phyloP scores from a whole-genome alignment of 2,888 invertebrate genomes.

The Scotopteryx bipunctaria region DNA sequence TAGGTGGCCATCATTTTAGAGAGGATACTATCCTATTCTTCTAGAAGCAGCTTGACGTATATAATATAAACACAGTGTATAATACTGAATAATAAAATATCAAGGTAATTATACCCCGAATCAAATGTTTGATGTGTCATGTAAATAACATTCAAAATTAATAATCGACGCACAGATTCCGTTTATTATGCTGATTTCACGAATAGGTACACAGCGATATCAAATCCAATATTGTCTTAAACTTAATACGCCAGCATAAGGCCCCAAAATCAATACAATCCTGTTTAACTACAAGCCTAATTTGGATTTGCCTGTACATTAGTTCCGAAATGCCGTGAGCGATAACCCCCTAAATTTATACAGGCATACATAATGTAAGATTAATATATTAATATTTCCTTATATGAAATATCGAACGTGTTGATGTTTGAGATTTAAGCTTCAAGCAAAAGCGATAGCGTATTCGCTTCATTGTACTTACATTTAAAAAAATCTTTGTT shows the following conservation, averaged over 20 bases:
- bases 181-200: conserved; percentile 27
- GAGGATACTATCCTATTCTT: no score
- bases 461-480: neutral
- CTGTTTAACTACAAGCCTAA: conserved; percentile 58
- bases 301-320: conserved; percentile 53
- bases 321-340: conserved; percentile 49
- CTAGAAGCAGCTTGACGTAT: no score
- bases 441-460: neutral
- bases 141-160: conserved; percentile 31
- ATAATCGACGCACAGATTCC: conserved; percentile 21
- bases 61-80: no score
- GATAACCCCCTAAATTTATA: conserved; percentile 40
- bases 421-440: conserved; percentile 9
- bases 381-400: conserved; percentile 10
- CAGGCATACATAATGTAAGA: conserved; percentile 25
- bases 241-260: conserved; percentile 51
- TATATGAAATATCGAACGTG: conserved; percentile 2
- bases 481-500: neutral
- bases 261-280: conserved; percentile 62
- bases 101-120: conserved; percentile 10
- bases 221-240: conserved; percentile 55
- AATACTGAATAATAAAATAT: no score
- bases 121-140: conserved; percentile 20
- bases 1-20: no score
- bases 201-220: conserved; percentile 45